Base-by-base conservation (phyloP, 2,113 vertebrate species). In the Hypanus sabinus region DNA sequence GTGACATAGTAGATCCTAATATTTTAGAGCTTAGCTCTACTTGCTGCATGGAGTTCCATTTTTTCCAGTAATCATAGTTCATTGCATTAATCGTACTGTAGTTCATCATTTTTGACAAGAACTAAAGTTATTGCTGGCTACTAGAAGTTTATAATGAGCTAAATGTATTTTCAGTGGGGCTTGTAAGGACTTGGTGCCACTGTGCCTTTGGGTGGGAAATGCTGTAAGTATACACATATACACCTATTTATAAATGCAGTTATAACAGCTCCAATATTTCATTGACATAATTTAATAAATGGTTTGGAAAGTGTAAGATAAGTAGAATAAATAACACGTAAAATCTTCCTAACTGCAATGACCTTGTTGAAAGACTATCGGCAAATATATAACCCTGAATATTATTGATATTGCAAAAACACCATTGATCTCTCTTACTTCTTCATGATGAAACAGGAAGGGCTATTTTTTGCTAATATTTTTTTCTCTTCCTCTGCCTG, bases 1-100 rank as follows among this genome's bases (percentile, higher is more conserved):
- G 60, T 93, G 91, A 73, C 91, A 93, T 93, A 93, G 38, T 93
- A 38, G 91, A 93, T 55, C 70, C 91, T 75, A 93, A 75, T 75
- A 93, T 93, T 93, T 93, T 93, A 93, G 70, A 73, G 68, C 91
- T 93, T 20, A 46, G 70, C 68, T 75, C 12, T 73, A 75, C 38
- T 92, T 71, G 68, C 33, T 92, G 91, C 91, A 73, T 16, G 11
- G 70, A 27, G 70, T 71, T 93, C 65, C 36, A 55, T 93, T 93
- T 93, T 87, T 60, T 46, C 46, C 91, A 93, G 68, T 93, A 73
- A 93, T 93, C 70, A 73, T 73, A 27, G 70, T 93, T 93, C 90
- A 93, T 71, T 93, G 91, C 91, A 73, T 93, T 75, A 93, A 93
- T 93, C 71, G 70, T 70, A 68, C 65, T 11, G 62, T 9, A 93